phyloP scores from a whole-genome alignment of 2,888 invertebrate species.

The Embidobia sp. region DNA sequence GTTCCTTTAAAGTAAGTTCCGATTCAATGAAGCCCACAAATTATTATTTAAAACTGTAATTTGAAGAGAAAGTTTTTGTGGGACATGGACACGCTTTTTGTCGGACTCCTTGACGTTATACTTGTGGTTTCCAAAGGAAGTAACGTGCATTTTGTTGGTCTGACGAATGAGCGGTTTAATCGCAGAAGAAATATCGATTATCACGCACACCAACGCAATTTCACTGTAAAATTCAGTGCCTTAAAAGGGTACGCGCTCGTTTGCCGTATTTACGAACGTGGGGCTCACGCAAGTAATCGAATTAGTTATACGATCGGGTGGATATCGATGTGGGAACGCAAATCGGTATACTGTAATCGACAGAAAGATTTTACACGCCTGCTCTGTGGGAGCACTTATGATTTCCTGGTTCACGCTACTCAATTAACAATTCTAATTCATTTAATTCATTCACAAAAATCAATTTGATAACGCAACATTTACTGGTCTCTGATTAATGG shows the following conservation, averaged over 20 bases:
- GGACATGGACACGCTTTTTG: not conserved
- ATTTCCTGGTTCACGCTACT: not conserved
- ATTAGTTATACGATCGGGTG: slow-evolving; percentile 54
- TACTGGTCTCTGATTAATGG: no score
- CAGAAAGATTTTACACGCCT: slow-evolving; percentile 7
- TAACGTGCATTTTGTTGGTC: slow-evolving; percentile 29
- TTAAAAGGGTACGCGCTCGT: slow-evolving; percentile 60
- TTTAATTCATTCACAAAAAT: no score
- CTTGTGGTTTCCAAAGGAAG: slow-evolving; percentile 12
- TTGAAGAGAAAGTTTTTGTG: not conserved
- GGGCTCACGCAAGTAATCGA: slow-evolving; percentile 56
- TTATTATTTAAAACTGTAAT: not conserved
- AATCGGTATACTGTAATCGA: slow-evolving; percentile 33
- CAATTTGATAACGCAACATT: no score
- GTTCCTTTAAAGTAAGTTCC: no score
- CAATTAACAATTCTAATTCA: not conserved
- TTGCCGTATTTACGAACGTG: slow-evolving; percentile 60
- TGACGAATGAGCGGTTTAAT: slow-evolving; percentile 45
- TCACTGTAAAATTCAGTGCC: slow-evolving; percentile 57
- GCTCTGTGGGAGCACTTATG: not conserved
- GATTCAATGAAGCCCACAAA: no score
- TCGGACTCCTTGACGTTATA: slow-evolving; percentile 7
- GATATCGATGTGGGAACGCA: slow-evolving; percentile 25
- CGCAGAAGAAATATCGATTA: slow-evolving; percentile 63
- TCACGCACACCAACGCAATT: slow-evolving; percentile 47